Evolutionary conservation across 2,797 vertebrate genomes (phyloP), one percentile per base, ranked within the genome.

Genomic region (Sebastiscus albofasciatus): DNA sequence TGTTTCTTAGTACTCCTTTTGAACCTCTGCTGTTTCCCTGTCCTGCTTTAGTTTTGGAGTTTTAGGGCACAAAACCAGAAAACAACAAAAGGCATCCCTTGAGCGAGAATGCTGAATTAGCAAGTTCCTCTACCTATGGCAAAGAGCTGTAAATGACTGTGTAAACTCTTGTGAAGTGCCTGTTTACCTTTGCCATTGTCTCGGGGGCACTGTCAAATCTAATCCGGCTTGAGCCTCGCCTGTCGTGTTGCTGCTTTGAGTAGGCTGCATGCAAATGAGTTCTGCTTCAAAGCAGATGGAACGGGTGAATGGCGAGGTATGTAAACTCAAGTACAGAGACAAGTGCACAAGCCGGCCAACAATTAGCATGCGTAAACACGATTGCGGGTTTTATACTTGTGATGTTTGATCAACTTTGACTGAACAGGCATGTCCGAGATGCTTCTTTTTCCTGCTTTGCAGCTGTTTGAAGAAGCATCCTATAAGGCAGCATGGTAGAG

Each of bases 151-250:
- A 89, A 91, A 90, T 82, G 81, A 84, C 75, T 81, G 58, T 89
- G 84, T 91, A 90, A 91, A 90, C 80, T 78, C 71, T n/a, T 81
- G 82, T 87, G 83, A 91, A 90, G 86, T 89, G 75, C 58, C 79
- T 89, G 88, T 92, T 94, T 91, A 90, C 87, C 88, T 54, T 22
- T 89, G 86, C 73, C 83, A 78, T 75, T 85, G 83, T 91, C 89
- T 90, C 92, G 52, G 80, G 82, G 88, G 90, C 75, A 75, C 78
- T 76, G 93, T 87, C 88, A 87, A 72, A 88, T 84, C 75, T 84
- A 90, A 90, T 93, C 83, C 69, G 11, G 55, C 79, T 81, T 90
- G 83, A 92, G 83, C 67, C 72, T 79, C 1, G 46, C 46, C 71
- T 83, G 76, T 67, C 22, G 24, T 68, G 61, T 72, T 74, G 67